Evolutionary conservation across 2,113 vertebrate genomes (phyloP).

Genomic region (Aphyosemion australe): DNA sequence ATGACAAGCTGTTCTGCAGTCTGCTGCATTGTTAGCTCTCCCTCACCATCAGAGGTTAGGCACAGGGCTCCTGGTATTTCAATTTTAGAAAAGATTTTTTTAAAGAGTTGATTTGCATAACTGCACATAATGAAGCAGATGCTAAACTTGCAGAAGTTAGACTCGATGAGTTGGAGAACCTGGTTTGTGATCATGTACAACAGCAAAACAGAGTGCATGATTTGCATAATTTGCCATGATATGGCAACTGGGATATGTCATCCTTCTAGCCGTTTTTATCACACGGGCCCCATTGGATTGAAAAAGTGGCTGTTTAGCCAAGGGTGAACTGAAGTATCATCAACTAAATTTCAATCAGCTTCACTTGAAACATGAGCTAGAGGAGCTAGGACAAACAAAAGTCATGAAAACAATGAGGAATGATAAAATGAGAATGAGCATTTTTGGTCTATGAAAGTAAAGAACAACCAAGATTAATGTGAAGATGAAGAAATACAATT

Average conservation of each 20-base stretch:
- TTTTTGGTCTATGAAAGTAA: background rate
- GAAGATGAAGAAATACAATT: conserved; percentile 38
- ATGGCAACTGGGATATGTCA: background rate
- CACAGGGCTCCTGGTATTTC: conserved; percentile 5
- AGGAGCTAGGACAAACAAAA: conserved; percentile 25
- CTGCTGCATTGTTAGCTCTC: conserved; percentile 16
- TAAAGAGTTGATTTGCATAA: conserved; percentile 31
- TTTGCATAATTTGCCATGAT: conserved; percentile 28
- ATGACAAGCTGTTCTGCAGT: conserved; percentile 21
- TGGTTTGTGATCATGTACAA: background rate
- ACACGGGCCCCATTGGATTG: conserved; percentile 5
- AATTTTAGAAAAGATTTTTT: conserved; percentile 15
- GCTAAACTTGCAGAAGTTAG: conserved; percentile 1
- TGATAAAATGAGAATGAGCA: conserved; percentile 15
- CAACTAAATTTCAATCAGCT: conserved; percentile 35
- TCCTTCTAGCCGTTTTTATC: background rate
- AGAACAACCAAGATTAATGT: conserved; percentile 12
- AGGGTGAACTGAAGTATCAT: conserved; percentile 21
- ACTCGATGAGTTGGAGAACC: background rate
- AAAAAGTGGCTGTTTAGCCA: conserved; percentile 15
- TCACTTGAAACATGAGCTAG: conserved; percentile 8
- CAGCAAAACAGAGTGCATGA: background rate
- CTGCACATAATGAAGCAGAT: conserved; percentile 19
- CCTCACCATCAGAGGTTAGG: conserved; percentile 12
- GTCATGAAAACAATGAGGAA: conserved; percentile 9